Evolutionary conservation across 2,797 vertebrate genomes (phyloP).

Genomic region (Melanotaenia boesemani): DNA sequence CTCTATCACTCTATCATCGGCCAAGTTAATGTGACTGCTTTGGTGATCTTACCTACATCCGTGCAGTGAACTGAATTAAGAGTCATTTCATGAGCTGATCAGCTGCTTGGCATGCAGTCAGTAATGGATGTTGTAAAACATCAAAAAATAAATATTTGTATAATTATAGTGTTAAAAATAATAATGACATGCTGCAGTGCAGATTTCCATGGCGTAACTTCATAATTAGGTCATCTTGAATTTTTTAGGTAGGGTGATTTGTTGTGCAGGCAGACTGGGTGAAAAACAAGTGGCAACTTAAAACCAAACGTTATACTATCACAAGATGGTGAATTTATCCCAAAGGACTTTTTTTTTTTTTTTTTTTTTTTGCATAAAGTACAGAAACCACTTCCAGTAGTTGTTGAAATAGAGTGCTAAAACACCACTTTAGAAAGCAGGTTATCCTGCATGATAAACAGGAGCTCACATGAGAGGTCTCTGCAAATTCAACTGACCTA

Average conservation of each 20-base stretch:
- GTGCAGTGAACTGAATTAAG: slow-evolving; percentile 18
- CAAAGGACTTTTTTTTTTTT: neutral
- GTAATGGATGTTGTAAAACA: slow-evolving; percentile 18
- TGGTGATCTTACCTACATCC: slow-evolving; percentile 49
- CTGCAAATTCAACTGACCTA: slow-evolving; percentile 62
- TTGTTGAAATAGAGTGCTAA: neutral
- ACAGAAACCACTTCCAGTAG: neutral
- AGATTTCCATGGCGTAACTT: slow-evolving; percentile 9
- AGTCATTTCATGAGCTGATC: slow-evolving; percentile 29
- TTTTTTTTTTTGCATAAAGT: neutral
- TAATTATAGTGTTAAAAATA: slow-evolving; percentile 20
- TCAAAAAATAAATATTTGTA: slow-evolving; percentile 17
- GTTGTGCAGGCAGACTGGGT: neutral
- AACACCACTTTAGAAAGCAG: neutral
- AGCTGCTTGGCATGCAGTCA: slow-evolving; percentile 31
- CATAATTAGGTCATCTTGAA: slow-evolving; percentile 20
- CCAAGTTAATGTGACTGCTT: slow-evolving; percentile 40
- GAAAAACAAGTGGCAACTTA: neutral
- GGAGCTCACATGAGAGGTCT: slow-evolving; percentile 21
- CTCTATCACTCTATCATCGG: slow-evolving; percentile 40
- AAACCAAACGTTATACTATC: neutral
- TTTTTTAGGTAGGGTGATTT: slow-evolving; percentile 1
- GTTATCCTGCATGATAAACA: slow-evolving; percentile 12
- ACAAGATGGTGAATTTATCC: neutral
- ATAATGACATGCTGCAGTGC: neutral